These are phyloP conservation scores for Nyctalus aviator DNA, from an alignment of 2,797 vertebrate genomes.

Conservation along the genomic window DNA sequence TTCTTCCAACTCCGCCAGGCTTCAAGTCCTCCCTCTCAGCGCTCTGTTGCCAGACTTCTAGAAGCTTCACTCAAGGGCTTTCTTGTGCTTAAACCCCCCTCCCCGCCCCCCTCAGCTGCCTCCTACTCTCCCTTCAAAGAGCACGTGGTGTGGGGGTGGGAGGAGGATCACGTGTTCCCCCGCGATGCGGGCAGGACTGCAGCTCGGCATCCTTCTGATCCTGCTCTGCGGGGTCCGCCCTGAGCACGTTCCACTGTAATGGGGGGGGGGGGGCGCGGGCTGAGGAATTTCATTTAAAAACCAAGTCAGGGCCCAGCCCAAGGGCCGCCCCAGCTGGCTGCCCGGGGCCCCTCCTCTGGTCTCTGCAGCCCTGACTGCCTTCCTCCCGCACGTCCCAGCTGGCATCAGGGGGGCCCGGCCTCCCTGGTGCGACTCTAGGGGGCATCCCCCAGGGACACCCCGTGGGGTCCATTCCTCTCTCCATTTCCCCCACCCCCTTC, in stretches of 20 bases:
- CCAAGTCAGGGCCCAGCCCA: not conserved
- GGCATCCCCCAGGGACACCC: not conserved
- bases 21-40: not conserved
- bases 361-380: not conserved
- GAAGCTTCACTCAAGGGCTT: not conserved
- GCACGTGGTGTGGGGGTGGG: not conserved
- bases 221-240: not conserved
- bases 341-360: not conserved
- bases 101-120: not conserved
- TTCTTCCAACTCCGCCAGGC: not conserved
- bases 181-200: not conserved
- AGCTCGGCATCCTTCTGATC: not conserved
- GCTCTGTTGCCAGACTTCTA: constrained; percentile 1
- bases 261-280: not conserved
- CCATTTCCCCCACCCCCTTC: not conserved
- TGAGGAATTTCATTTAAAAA: not conserved
- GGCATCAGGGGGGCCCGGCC: not conserved
- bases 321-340: not conserved
- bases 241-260: not conserved
- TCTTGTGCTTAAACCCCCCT: not conserved
- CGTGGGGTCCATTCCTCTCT: not conserved
- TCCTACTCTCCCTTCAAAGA: not conserved
- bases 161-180: not conserved
- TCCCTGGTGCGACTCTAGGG: not conserved
- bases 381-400: not conserved